Conservation (phyloP, 2,113 vertebrate genomes). For the Proterorhinus semilunaris region DNA sequence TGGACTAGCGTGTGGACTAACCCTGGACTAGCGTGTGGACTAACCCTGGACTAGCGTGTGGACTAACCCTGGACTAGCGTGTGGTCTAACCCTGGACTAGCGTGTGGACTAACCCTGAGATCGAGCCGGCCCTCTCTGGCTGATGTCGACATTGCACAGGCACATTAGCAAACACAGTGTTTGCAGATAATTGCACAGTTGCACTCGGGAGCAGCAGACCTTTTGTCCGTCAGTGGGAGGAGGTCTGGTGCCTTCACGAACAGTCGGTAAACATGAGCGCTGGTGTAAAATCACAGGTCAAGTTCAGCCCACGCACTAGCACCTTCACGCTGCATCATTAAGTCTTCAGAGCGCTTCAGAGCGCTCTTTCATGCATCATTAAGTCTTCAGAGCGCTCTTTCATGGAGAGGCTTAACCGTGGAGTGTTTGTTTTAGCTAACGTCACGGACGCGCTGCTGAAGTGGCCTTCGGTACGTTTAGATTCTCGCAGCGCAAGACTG, state of each 20-base stretch:
- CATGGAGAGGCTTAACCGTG: no score
- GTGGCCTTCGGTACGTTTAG: neutral
- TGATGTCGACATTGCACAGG: no score
- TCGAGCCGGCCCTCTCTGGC: no score
- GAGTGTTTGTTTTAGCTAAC: slow-evolving; percentile 10
- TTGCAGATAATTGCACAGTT: neutral
- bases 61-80: no score
- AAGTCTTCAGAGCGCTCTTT: no score
- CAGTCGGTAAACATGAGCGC: slow-evolving; percentile 41
- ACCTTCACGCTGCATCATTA: slow-evolving; percentile 20
- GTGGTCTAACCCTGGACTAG: no score
- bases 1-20: no score
- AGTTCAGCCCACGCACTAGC: slow-evolving; percentile 29
- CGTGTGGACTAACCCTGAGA: no score
- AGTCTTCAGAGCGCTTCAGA: slow-evolving; percentile 1
- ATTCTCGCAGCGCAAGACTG: neutral
- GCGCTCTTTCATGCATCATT: no score
- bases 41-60: no score
- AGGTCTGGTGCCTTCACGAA: slow-evolving; percentile 34
- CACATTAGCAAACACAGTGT: neutral
- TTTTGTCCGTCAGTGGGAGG: slow-evolving; percentile 8
- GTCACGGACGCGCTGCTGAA: neutral
- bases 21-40: no score
- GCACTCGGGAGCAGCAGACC: neutral
- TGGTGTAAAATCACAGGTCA: slow-evolving; percentile 25